Base-by-base conservation (phyloP, 2,113 vertebrate genomes). In the Datnioides undecimradiatus region DNA sequence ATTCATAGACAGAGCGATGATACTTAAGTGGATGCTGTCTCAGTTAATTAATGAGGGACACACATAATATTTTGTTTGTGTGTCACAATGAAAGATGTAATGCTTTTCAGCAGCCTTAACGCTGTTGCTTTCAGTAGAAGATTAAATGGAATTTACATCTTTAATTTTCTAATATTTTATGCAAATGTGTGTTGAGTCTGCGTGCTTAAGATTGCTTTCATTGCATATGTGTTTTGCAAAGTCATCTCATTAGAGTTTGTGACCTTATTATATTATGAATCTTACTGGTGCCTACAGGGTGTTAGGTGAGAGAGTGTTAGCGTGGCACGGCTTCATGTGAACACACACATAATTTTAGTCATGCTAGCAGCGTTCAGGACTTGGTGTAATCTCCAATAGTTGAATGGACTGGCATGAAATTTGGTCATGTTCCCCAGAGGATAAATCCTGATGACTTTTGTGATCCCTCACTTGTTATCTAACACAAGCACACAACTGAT, bases 61-160 rank as follows among this genome's bases (percentile, higher is more conserved):
- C 6, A 12, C 29, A 16, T 40, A 17, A 64, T 83, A 31, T 79
- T 68, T 65, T 80, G 60, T 69, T 82, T 80, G 73, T 27, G 66
- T 65, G 76, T 63, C 71, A 67, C 13, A 34, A 54, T 76, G 59
- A 84, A 74, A 75, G 68, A 83, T 85, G 58, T 34, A 27, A 49
- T 48, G 59, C 14, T 41, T 55, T 60, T 71, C 43, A 59, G 40
- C 58, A 25, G 25, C 55, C 31, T 45, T 13, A 25, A 46, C 8
- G 9, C 23, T 43, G 41, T 33, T 36, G 55, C 43, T 54, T 83
- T 73, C 25, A 43, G 14, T 17, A 21, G 40, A 5, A 76, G 77
- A 89, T 89, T 86, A 65, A 84, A 76, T 19, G 55, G 70, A 83
- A 88, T 90, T 88, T 87, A 82, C 84, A 90, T 90, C 16, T 88